Evolutionary conservation across 1,140 invertebrate genomes (phyloP).

Genomic region (Calycopis cecrops): DNA sequence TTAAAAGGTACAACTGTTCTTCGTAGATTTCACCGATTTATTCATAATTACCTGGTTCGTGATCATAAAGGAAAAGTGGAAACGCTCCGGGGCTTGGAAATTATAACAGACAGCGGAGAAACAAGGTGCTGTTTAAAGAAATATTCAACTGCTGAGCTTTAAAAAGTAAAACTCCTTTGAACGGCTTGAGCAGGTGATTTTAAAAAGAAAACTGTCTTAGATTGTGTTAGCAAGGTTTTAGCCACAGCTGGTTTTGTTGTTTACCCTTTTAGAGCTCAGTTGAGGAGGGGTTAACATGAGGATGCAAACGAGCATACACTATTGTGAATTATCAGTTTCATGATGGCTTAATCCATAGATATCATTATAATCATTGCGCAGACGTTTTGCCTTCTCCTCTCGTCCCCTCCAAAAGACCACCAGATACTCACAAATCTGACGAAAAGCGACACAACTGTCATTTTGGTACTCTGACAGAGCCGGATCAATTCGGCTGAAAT

Average conservation of each 20-base stretch:
- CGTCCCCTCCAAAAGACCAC: too few species aligned
- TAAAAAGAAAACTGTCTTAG: conserved; percentile 17
- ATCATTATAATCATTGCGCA: too few species aligned
- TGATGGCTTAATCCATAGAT: too few species aligned
- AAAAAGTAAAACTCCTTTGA: conserved; percentile 34
- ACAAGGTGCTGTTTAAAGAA: conserved; percentile 42
- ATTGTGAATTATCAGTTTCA: too few species aligned
- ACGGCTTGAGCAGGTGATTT: conserved; percentile 25
- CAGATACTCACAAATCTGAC: too few species aligned
- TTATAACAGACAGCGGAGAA: conserved; percentile 35
- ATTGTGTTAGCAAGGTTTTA: not conserved
- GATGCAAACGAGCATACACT: too few species aligned
- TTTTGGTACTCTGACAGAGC: too few species aligned
- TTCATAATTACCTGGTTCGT: conserved; percentile 22
- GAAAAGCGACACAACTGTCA: too few species aligned
- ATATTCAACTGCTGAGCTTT: conserved; percentile 50
- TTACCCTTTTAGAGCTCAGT: not conserved
- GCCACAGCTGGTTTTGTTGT: not conserved
- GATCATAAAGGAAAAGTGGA: conserved; percentile 37
- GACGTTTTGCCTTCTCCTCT: too few species aligned
- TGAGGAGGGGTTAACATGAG: too few species aligned
- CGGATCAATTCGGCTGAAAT: too few species aligned
- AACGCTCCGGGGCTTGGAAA: conserved; percentile 29
- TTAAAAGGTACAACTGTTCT: conserved; percentile 2
- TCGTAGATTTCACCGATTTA: conserved; percentile 6